Conservation (phyloP, 92 coral and sea anemone species). For the Virgularia gustaviana region DNA sequence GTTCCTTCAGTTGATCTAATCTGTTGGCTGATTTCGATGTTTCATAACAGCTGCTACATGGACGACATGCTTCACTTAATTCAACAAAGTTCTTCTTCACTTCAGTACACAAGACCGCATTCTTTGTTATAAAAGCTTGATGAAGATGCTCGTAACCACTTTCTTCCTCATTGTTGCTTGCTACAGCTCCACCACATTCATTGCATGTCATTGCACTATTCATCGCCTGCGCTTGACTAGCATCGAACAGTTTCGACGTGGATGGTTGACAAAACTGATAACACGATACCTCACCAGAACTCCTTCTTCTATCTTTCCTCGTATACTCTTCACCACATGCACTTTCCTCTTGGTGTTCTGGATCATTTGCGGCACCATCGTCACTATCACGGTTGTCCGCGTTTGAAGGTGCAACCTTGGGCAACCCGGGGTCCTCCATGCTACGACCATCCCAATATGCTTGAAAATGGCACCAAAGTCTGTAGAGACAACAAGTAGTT, state of each 20-base stretch:
- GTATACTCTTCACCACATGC: no score
- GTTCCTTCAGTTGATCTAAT: conserved; percentile 65
- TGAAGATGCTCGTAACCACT: conserved; percentile 72
- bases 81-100: conserved; percentile 86
- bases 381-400: conserved; percentile 5
- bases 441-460: conserved; percentile 76
- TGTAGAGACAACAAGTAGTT: conserved; percentile 93
- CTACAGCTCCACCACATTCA: no score
- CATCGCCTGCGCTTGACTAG: no score
- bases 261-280: no score
- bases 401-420: conserved; percentile 43
- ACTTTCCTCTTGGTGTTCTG: not conserved
- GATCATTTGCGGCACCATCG: not conserved
- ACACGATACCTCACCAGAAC: no score
- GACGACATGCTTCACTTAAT: conserved; percentile 77
- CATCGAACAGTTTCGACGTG: not conserved
- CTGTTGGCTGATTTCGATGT: conserved; percentile 58
- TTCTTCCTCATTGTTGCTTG: conserved; percentile 1
- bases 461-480: conserved; percentile 81
- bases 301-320: conserved; percentile 20
- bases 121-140: conserved; percentile 89
- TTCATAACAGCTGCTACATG: conserved; percentile 48
- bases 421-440: conserved; percentile 80
- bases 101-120: conserved; percentile 85
- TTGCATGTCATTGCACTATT: no score